These are phyloP conservation scores for Neogale vison DNA, from an alignment of 2,113 vertebrate species.

Conservation along the genomic window DNA sequence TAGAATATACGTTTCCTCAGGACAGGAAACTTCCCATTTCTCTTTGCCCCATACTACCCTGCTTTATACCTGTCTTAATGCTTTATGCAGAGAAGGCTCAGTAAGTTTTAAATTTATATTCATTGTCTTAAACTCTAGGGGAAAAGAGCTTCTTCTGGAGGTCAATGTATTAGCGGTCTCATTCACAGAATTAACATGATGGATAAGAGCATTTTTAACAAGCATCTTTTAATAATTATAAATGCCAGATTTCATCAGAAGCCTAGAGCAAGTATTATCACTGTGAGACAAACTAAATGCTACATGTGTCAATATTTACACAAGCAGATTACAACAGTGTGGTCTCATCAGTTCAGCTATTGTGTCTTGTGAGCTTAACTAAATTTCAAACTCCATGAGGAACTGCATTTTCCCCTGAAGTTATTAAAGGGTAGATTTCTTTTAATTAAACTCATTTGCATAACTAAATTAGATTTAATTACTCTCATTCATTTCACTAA, in stretches of 20 bases:
- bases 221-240: slow-evolving; percentile 78
- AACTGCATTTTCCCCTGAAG: slow-evolving; percentile 85
- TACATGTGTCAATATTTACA: slow-evolving; percentile 79
- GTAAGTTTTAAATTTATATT: slow-evolving; percentile 28
- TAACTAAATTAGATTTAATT: slow-evolving; percentile 90
- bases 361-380: slow-evolving; percentile 87
- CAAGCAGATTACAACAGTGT: slow-evolving; percentile 78
- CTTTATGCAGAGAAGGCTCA: background rate
- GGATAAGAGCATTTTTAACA: slow-evolving; percentile 72
- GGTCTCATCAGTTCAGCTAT: slow-evolving; percentile 85
- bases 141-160: slow-evolving; percentile 35
- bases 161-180: slow-evolving; percentile 54
- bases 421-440: slow-evolving; percentile 90
- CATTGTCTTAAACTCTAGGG: slow-evolving; percentile 28
- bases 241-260: slow-evolving; percentile 81
- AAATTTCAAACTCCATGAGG: slow-evolving; percentile 85
- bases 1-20: background rate
- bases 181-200: slow-evolving; percentile 56
- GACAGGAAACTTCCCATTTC: background rate
- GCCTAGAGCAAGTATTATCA: slow-evolving; percentile 80
- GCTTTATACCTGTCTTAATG: background rate
- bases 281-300: slow-evolving; percentile 66
- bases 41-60: background rate
- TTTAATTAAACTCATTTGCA: slow-evolving; percentile 91
- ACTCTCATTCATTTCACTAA: slow-evolving; percentile 89